Evolutionary conservation across 2,888 invertebrate genomes (phyloP).

Genomic region (Oscheius sp.): DNA sequence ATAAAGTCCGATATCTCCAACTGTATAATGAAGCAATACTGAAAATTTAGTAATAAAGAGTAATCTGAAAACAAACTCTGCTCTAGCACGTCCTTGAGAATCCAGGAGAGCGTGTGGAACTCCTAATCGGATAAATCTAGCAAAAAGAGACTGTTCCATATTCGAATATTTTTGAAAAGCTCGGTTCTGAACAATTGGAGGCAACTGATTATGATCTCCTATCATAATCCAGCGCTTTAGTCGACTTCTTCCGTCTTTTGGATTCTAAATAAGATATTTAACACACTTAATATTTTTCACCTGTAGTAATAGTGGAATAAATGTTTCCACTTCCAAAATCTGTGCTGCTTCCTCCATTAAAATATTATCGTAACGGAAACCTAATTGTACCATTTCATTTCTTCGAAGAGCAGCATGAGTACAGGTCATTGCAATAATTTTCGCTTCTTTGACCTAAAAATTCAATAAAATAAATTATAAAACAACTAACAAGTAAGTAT

Average conservation of each 20-base stretch:
- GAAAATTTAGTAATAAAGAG: constrained; percentile 34
- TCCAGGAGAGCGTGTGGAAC: constrained; percentile 97
- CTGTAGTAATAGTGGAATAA: constrained; percentile 95
- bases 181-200: constrained; percentile 99
- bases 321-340: constrained; percentile 98
- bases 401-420: constrained; percentile 97
- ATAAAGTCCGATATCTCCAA: constrained; percentile 77
- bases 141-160: constrained; percentile 98
- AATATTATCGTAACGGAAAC: constrained; percentile 91
- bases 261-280: constrained; percentile 77
- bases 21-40: constrained; percentile 73
- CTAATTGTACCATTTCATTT: constrained; percentile 83
- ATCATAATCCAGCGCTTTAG: constrained; percentile 99
- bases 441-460: constrained; percentile 81
- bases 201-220: constrained; percentile 97
- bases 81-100: constrained; percentile 92
- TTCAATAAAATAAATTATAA: background rate
- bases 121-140: constrained; percentile 91
- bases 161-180: constrained; percentile 97
- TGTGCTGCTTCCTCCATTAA: constrained; percentile 99
- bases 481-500: constrained; percentile 84
- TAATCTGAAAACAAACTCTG: constrained; percentile 75
- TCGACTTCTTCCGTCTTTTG: constrained; percentile 91
- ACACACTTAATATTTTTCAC: constrained; percentile 52
- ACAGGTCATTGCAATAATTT: constrained; percentile 99